Base-by-base conservation (phyloP, 2,113 vertebrate species). In the Acanthisitta chloris region DNA sequence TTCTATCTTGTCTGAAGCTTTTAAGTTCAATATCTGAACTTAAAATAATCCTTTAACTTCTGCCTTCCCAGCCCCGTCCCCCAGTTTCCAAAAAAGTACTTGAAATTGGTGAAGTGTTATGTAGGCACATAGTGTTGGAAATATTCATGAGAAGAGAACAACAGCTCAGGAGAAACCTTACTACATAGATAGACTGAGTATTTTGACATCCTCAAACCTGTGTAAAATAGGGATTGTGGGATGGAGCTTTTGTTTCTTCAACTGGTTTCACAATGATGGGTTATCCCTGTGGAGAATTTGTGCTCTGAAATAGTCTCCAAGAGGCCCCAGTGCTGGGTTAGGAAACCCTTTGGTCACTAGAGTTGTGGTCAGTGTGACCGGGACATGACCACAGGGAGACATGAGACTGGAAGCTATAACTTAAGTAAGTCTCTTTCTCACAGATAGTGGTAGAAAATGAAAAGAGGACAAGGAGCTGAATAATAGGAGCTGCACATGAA, bases 401-500 rank as follows among this genome's bases (percentile, higher is more conserved):
- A 19, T 14, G 8, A 76, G 69, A 57, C 31, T 26, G 38, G 52
- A 13, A 59, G 36, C 59, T 38, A 0, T 10, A 42, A 69, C 85
- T 86, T 81, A 29, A 66, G 28, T 42, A 66, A 82, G 73, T 43
- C 15, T 45, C 34, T 83, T 58, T 70, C 51, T 86, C 19, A 33
- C 42, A 86, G 88, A 43, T 17, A 74, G 43, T 38, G 26, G 57
- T 20, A 40, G 69, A 73, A 87, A 90, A 86, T 65, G 90, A 81
- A 76, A 88, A 94, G 45, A 55, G 86, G 80, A 87, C 66, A 76
- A 82, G 92, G 71, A 74, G 55, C 17, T 95, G 88, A 95, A 61
- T 86, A 88, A 94, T 67, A 55, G 93, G 88, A 94, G 74, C 78
- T 86, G 33, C 69, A 9, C 72, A 29, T 81, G 91, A 96, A 98